Evolutionary conservation across 2,113 vertebrate species (phyloP).

Genomic region (Perca fluviatilis): DNA sequence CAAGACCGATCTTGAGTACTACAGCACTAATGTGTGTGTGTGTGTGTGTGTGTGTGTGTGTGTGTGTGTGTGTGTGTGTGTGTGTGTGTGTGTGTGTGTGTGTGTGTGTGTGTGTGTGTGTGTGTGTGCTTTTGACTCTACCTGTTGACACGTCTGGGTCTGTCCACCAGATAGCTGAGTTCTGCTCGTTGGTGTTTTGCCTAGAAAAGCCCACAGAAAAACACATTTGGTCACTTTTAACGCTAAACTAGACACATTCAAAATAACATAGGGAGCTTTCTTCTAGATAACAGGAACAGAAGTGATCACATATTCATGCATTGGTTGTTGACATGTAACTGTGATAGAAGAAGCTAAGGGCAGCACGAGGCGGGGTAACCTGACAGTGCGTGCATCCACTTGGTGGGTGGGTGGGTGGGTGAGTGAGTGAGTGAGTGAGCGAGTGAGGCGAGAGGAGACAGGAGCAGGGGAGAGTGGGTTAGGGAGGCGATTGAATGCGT

Average conservation of each 20-base stretch:
- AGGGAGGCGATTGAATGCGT: conserved; percentile 78
- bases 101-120: conserved; percentile 13
- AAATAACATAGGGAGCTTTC: neutral
- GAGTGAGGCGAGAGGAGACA: conserved; percentile 31
- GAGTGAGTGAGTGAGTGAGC: conserved; percentile 48
- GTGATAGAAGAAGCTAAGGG: conserved; percentile 18
- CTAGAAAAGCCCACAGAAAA: conserved; percentile 83
- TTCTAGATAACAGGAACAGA: neutral
- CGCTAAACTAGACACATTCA: neutral
- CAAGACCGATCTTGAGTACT: too few relatives aligned
- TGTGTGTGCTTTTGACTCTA: conserved; percentile 79
- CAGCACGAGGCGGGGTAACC: neutral
- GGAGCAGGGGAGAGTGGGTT: conserved; percentile 63
- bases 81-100: conserved; percentile 5
- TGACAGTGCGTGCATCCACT: conserved; percentile 51
- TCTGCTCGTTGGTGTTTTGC: conserved; percentile 98
- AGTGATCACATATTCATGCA: neutral
- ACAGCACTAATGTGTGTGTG: neutral
- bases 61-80: conserved; percentile 8
- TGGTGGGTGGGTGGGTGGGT: conserved; percentile 55
- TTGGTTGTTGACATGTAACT: conserved; percentile 12
- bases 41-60: conserved; percentile 16
- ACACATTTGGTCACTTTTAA: conserved; percentile 24
- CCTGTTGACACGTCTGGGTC: conserved; percentile 99
- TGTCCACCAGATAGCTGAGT: conserved; percentile 98